Percentiles rank a stretch among this genome's conserved stretches.
Evolutionary conservation across 1,140 invertebrate species (phyloP).

Genomic region (Rhynchophorus ferrugineus): DNA sequence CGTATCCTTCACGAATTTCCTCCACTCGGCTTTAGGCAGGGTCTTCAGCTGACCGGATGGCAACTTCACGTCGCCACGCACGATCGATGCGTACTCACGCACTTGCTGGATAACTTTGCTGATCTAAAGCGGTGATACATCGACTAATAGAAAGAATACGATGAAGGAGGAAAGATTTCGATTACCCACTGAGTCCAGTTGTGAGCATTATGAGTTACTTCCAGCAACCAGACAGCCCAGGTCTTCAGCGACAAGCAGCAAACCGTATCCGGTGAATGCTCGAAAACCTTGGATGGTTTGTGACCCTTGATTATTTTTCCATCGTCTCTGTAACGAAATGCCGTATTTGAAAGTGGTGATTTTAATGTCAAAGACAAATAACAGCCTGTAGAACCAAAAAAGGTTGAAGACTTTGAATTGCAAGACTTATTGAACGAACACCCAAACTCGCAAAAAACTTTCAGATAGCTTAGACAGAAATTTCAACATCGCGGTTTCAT

Average conservation of each 20-base stretch:
- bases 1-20: slow-evolving; percentile 25
- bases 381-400: too few relatives aligned
- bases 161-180: neutral
- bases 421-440: too few relatives aligned
- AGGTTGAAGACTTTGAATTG: too few relatives aligned
- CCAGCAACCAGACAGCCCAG: slow-evolving; percentile 33
- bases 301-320: slow-evolving; percentile 24
- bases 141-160: neutral
- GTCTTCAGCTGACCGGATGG: slow-evolving; percentile 23
- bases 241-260: slow-evolving; percentile 34
- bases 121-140: too few relatives aligned
- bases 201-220: slow-evolving; percentile 33
- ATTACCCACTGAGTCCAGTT: slow-evolving; percentile 34
- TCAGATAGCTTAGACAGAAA: too few relatives aligned
- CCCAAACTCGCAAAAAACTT: too few relatives aligned
- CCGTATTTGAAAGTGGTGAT: neutral
- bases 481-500: too few relatives aligned
- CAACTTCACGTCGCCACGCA: slow-evolving; percentile 26
- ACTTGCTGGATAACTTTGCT: slow-evolving; percentile 27
- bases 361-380: too few relatives aligned
- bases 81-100: slow-evolving; percentile 24
- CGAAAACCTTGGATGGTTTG: slow-evolving; percentile 27
- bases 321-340: neutral
- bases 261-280: slow-evolving; percentile 29
- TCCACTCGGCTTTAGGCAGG: slow-evolving; percentile 32